Conservation (phyloP, 2,113 vertebrate species). For the Charadrius vociferus region DNA sequence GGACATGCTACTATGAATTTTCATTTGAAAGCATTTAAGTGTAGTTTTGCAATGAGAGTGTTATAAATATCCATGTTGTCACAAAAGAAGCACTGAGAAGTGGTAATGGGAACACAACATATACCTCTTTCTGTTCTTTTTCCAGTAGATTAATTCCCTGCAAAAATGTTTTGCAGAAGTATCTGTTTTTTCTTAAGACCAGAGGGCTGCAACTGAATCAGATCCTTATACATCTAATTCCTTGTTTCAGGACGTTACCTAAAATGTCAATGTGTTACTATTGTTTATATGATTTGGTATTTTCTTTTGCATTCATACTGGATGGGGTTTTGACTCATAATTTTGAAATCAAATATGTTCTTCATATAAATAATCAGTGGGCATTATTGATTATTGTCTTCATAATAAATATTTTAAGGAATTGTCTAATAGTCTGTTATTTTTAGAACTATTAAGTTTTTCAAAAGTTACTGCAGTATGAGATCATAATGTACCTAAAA, state of each 20-base stretch:
- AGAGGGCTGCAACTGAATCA: neutral
- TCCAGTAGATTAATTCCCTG: neutral
- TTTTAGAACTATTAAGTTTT: neutral
- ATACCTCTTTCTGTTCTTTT: neutral
- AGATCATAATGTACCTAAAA: neutral
- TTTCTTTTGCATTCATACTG: neutral
- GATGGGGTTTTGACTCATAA: neutral
- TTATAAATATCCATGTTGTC: neutral
- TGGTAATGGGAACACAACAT: neutral
- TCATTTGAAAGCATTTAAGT: neutral
- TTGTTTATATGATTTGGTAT: neutral
- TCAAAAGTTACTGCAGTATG: neutral
- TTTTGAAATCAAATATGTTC: fast-evolving
- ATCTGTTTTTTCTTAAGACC: neutral
- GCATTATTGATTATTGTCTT: neutral
- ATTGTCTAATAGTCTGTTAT: neutral
- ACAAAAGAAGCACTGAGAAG: neutral
- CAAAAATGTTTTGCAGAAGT: neutral
- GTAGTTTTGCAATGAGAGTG: neutral
- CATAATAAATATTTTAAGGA: neutral
- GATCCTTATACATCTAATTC: neutral
- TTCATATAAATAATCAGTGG: neutral
- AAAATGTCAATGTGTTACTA: neutral
- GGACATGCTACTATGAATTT: neutral
- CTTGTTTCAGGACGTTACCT: neutral